These are phyloP conservation scores for Bactericera cockerelli DNA, from an alignment of 1,140 invertebrate genomes.

Conservation along the genomic window DNA sequence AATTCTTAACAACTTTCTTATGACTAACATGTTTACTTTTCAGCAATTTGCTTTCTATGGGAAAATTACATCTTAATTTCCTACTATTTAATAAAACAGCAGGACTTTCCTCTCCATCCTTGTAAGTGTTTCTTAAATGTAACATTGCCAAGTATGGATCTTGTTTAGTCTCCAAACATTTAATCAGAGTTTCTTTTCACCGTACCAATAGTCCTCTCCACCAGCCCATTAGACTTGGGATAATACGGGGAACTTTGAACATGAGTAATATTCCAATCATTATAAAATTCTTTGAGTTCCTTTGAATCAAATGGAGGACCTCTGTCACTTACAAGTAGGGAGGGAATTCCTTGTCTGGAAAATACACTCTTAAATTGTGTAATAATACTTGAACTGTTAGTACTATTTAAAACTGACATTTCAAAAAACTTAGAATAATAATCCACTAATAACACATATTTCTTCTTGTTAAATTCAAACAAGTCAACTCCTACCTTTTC, in stretches of 20 bases:
- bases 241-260: constrained; percentile 12
- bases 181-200: constrained; percentile 16
- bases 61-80: constrained; percentile 12
- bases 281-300: constrained; percentile 17
- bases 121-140: constrained; percentile 11
- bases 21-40: background rate
- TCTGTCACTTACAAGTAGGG: constrained; percentile 25
- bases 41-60: background rate
- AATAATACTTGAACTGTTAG: constrained; percentile 1
- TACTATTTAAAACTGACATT: background rate
- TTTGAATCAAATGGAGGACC: constrained; percentile 16
- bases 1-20: background rate
- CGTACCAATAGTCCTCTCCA: constrained; percentile 14
- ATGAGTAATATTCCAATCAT: constrained; percentile 10
- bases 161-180: constrained; percentile 3
- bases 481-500: too few species aligned
- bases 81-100: background rate
- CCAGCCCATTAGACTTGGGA: constrained; percentile 17
- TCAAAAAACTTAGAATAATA: constrained; percentile 20
- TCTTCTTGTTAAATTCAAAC: background rate
- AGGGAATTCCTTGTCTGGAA: constrained; percentile 24
- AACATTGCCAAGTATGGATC: constrained; percentile 13
- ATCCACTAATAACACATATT: constrained; percentile 16
- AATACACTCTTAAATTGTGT: constrained; percentile 23
- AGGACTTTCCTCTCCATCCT: constrained; percentile 4